Evolutionary conservation across 2,888 invertebrate genomes (phyloP).

Genomic region (Microdon myrmicae): DNA sequence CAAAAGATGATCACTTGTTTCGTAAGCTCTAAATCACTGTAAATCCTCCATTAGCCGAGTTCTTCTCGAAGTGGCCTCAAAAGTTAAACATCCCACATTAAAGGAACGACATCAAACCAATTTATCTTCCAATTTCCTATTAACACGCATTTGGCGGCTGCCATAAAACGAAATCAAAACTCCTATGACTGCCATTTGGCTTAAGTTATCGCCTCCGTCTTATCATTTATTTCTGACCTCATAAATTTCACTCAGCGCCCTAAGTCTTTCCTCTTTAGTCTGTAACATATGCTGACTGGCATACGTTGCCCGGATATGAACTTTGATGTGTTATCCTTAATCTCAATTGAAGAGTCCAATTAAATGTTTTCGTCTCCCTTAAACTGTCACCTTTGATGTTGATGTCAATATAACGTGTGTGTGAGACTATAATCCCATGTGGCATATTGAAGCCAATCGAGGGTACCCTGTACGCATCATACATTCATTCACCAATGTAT

Average conservation of each 20-base stretch:
- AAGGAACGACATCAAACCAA: constrained; percentile 2
- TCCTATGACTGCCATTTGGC: constrained; percentile 18
- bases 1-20: too few species aligned
- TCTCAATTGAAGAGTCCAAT: constrained; percentile 47
- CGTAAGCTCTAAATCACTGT: too few species aligned
- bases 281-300: constrained; percentile 1
- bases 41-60: too few species aligned
- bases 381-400: constrained; percentile 27
- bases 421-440: constrained; percentile 17
- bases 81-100: too few species aligned
- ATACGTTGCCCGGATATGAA: constrained; percentile 9
- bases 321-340: constrained; percentile 36
- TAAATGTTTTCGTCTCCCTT: constrained; percentile 38
- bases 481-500: constrained; percentile 8
- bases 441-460: constrained; percentile 34
- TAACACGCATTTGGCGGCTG: constrained; percentile 9
- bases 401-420: neutral
- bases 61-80: too few species aligned
- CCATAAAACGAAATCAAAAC: constrained; percentile 17
- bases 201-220: constrained; percentile 22
- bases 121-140: constrained; percentile 9
- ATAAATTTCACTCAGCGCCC: constrained; percentile 8
- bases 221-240: constrained; percentile 12
- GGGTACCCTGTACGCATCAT: constrained; percentile 11
- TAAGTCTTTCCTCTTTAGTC: neutral